phyloP scores from a whole-genome alignment of 2,797 vertebrate species.

The Anas capensis region DNA sequence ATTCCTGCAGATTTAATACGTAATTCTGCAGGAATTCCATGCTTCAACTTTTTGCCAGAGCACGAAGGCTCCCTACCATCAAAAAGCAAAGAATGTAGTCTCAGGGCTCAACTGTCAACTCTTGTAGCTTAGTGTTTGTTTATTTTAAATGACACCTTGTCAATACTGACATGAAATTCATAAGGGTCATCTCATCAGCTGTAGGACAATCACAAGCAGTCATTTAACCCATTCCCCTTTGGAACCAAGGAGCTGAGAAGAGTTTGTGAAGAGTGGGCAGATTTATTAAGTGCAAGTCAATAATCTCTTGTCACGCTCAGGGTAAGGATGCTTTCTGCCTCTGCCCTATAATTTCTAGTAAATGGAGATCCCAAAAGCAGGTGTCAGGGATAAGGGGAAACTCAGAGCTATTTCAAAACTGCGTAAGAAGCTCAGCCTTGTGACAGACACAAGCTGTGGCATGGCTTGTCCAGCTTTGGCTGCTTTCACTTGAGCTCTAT shows the following conservation, averaged over 20 bases:
- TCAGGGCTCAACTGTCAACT: constrained; percentile 47
- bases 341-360: background rate
- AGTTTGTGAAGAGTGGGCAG: background rate
- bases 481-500: background rate
- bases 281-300: background rate
- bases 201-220: background rate
- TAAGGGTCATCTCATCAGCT: background rate
- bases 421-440: background rate
- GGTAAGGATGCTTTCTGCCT: background rate
- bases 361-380: background rate
- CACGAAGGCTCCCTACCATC: constrained; percentile 21
- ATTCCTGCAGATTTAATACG: constrained; percentile 57
- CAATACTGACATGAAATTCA: constrained; percentile 42
- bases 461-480: background rate
- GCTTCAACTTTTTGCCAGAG: constrained; percentile 50
- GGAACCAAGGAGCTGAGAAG: background rate
- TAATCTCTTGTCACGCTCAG: background rate
- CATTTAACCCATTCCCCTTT: constrained; percentile 44
- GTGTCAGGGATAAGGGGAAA: background rate
- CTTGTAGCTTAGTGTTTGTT: constrained; percentile 44
- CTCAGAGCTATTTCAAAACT: background rate
- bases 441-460: background rate
- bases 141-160: constrained; percentile 56
- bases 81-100: constrained; percentile 56
- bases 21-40: constrained; percentile 68